These are phyloP conservation scores for Lymantria dispar DNA, from an alignment of 2,888 invertebrate genomes.

Conservation along the genomic window DNA sequence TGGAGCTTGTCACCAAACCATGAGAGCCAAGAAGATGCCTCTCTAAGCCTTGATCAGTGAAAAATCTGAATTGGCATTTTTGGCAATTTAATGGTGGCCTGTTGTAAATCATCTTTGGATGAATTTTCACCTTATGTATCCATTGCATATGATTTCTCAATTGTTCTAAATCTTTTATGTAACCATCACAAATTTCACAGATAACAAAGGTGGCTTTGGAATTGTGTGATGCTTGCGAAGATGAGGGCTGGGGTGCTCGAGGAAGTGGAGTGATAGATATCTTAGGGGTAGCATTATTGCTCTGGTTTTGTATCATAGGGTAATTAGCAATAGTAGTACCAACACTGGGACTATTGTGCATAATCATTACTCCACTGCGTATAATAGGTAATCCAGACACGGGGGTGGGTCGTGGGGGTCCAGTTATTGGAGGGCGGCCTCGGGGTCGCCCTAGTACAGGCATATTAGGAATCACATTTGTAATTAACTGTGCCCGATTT, in stretches of 20 bases:
- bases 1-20: conserved; percentile 96
- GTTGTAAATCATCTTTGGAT: conserved; percentile 98
- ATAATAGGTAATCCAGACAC: conserved; percentile 75
- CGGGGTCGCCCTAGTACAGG: conserved; percentile 66
- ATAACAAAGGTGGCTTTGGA: conserved; percentile 95
- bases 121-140: conserved; percentile 98
- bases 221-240: conserved; percentile 61
- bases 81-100: conserved; percentile 97
- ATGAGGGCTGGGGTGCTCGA: conserved; percentile 82
- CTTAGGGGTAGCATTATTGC: conserved; percentile 88
- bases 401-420: conserved; percentile 53
- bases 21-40: conserved; percentile 97
- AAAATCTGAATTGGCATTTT: conserved; percentile 97
- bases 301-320: conserved; percentile 65
- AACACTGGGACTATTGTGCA: conserved; percentile 80
- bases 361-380: conserved; percentile 85
- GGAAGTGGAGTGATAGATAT: conserved; percentile 96
- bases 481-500: conserved; percentile 60
- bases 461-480: conserved; percentile 53
- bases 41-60: conserved; percentile 97
- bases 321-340: conserved; percentile 71
- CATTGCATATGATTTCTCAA: conserved; percentile 98
- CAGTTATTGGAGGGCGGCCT: conserved; percentile 70
- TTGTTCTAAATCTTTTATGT: conserved; percentile 97
- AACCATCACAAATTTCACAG: conserved; percentile 98